Conservation (phyloP, 2,888 invertebrate species). For the Buathra laborator region DNA sequence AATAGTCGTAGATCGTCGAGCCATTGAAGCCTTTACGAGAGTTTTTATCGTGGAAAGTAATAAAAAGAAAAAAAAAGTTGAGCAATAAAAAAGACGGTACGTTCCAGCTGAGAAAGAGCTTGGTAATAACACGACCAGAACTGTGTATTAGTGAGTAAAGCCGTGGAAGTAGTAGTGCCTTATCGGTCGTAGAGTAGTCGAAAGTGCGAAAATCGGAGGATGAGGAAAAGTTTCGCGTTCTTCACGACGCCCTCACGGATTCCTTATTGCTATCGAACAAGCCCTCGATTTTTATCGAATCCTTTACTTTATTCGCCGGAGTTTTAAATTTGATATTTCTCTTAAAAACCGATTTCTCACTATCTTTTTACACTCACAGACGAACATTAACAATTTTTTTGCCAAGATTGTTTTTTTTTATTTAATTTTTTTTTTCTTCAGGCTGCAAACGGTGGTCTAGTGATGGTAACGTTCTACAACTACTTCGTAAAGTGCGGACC, state of each 20-base stretch:
- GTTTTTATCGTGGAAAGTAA: constrained; percentile 36
- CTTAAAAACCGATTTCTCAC: background rate
- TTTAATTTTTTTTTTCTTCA: constrained; percentile 66
- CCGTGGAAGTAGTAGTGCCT: background rate
- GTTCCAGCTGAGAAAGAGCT: constrained; percentile 15
- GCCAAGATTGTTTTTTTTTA: background rate
- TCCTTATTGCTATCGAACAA: background rate
- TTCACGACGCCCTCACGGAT: background rate
- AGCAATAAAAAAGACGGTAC: constrained; percentile 27
- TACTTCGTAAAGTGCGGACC: constrained; percentile 94
- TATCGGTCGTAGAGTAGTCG: background rate
- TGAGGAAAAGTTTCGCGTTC: constrained; percentile 11
- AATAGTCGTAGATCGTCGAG: constrained; percentile 23
- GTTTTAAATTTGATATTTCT: background rate
- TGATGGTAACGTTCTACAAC: constrained; percentile 97
- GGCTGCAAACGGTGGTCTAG: constrained; percentile 94
- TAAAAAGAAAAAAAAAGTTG: constrained; percentile 14
- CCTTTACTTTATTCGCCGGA: background rate
- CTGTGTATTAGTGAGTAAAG: background rate
- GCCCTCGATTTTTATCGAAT: background rate
- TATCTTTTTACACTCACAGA: background rate
- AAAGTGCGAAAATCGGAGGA: constrained; percentile 17
- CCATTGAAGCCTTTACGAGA: constrained; percentile 25
- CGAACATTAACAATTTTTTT: background rate
- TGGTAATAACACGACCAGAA: background rate